phyloP scores from a whole-genome alignment of 2,888 invertebrate species.

The Koerneria pararmatus region DNA sequence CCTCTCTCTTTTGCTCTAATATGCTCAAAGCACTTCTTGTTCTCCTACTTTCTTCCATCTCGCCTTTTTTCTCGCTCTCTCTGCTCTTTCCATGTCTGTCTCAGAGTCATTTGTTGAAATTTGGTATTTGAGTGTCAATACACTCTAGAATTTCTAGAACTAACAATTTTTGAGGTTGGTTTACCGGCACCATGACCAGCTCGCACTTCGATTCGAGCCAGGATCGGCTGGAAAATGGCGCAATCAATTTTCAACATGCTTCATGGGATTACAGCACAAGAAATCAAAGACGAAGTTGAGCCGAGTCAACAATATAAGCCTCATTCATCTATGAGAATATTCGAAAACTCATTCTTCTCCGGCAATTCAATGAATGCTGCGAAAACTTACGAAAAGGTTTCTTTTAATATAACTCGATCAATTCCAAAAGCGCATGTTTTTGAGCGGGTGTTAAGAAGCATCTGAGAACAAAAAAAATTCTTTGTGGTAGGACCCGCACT shows the following conservation, averaged over 20 bases:
- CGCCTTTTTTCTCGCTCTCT: too few relatives aligned
- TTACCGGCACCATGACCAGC: slow-evolving; percentile 96
- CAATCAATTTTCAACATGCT: too few relatives aligned
- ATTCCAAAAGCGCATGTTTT: background rate
- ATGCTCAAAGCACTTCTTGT: too few relatives aligned
- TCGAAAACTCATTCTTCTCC: background rate
- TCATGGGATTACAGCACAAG: background rate
- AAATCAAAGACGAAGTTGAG: slow-evolving; percentile 7
- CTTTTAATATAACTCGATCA: background rate
- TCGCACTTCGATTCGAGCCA: slow-evolving; percentile 86
- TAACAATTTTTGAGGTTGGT: slow-evolving; percentile 85
- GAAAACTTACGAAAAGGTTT: background rate
- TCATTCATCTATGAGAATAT: background rate
- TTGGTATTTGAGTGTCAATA: too few relatives aligned
- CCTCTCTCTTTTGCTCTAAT: too few relatives aligned
- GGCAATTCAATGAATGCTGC: background rate
- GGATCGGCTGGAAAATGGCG: slow-evolving; percentile 70
- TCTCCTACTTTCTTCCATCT: too few relatives aligned
- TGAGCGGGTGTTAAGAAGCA: background rate
- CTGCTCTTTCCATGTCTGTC: too few relatives aligned
- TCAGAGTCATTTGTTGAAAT: too few relatives aligned
- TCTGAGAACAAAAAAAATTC: background rate
- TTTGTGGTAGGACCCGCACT: too few relatives aligned
- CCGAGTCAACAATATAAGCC: background rate
- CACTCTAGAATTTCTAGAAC: too few relatives aligned